Conservation (phyloP, 2,113 vertebrate species). For the Petroica traversi region DNA sequence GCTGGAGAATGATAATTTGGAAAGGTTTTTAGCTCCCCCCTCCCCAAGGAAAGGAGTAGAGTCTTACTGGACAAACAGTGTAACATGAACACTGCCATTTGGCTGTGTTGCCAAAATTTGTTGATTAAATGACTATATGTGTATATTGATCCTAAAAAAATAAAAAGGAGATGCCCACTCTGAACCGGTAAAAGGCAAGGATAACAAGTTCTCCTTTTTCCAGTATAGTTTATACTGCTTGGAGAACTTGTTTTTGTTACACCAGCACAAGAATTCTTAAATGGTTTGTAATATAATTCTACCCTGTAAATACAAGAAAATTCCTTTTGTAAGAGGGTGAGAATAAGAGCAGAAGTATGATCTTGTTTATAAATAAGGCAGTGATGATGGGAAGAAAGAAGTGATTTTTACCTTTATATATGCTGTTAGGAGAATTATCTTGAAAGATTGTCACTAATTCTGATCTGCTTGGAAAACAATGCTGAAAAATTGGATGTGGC, state of each 20-base stretch:
- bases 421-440: neutral
- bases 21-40: neutral
- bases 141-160: neutral
- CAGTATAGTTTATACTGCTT: neutral
- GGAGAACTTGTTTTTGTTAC: neutral
- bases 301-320: neutral
- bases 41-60: neutral
- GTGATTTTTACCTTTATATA: neutral
- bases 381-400: neutral
- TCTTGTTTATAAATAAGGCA: neutral
- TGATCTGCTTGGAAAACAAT: neutral
- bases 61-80: neutral
- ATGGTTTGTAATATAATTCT: neutral
- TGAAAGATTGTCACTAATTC: neutral
- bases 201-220: neutral
- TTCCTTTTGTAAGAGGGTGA: neutral
- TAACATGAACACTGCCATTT: neutral
- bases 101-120: neutral
- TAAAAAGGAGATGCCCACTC: neutral
- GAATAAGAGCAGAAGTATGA: neutral
- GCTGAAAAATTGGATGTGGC: slow-evolving; percentile 10
- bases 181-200: neutral
- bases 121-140: neutral
- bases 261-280: neutral
- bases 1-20: neutral